These are phyloP conservation scores for Drosophila pegasa DNA, from an alignment of 2,888 invertebrate species.

Conservation along the genomic window DNA sequence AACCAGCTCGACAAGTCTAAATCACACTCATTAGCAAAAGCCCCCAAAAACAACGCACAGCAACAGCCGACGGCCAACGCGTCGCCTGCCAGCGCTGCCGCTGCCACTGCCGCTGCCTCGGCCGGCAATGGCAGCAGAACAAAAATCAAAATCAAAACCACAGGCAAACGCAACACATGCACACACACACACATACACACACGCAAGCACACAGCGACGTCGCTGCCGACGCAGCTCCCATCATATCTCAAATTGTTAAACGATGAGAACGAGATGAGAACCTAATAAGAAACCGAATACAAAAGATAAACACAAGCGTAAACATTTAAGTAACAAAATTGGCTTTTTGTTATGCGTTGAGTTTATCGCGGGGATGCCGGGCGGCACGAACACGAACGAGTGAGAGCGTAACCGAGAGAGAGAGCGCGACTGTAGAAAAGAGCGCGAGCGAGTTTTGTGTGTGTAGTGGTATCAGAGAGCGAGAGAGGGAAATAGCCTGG, in stretches of 20 bases:
- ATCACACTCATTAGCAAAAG: slow-evolving; percentile 81
- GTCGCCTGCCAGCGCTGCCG: slow-evolving; percentile 2
- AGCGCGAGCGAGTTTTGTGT: slow-evolving; percentile 3
- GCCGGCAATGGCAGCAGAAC: slow-evolving; percentile 43
- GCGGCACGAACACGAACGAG: slow-evolving; percentile 25
- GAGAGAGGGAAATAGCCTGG: slow-evolving; percentile 20
- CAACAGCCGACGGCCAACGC: slow-evolving; percentile 47
- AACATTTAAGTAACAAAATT: slow-evolving; percentile 83
- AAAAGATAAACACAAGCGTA: slow-evolving; percentile 83
- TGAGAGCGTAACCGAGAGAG: slow-evolving; percentile 11
- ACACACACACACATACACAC: slow-evolving; percentile 23
- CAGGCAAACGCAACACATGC: slow-evolving; percentile 30
- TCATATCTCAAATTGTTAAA: slow-evolving; percentile 82
- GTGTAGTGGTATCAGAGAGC: slow-evolving; percentile 8
- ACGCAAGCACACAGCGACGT: slow-evolving; percentile 26
- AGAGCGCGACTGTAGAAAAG: not conserved
- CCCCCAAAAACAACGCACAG: slow-evolving; percentile 60
- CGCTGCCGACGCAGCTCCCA: slow-evolving; percentile 54
- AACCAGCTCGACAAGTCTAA: slow-evolving; percentile 80
- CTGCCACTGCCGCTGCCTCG: slow-evolving; percentile 18
- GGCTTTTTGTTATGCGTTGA: slow-evolving; percentile 79
- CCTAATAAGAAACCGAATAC: slow-evolving; percentile 83
- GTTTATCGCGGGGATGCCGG: slow-evolving; percentile 28
- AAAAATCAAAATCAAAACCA: slow-evolving; percentile 71
- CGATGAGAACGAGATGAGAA: slow-evolving; percentile 83